These are phyloP conservation scores for Napeogenes inachia DNA, from an alignment of 2,888 invertebrate species.

Conservation along the genomic window DNA sequence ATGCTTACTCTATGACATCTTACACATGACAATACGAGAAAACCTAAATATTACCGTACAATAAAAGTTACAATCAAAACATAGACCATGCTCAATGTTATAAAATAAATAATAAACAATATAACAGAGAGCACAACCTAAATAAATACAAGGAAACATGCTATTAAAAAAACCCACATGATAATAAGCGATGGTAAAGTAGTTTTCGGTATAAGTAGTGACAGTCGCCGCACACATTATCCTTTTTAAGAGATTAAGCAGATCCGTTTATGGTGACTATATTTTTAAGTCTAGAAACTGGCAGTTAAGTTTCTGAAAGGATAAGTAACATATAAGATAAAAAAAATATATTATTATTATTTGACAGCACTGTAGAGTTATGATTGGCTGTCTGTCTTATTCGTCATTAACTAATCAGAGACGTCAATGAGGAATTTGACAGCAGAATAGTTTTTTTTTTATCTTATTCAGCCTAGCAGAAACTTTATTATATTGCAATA, in stretches of 20 bases:
- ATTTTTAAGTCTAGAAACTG: too few relatives aligned
- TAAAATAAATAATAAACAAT: slow-evolving; percentile 16
- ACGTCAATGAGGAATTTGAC: background rate
- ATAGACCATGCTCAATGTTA: slow-evolving; percentile 31
- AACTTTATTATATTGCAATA: too few relatives aligned
- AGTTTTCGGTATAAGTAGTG: slow-evolving; percentile 30
- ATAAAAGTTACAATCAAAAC: slow-evolving; percentile 6
- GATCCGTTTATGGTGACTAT: too few relatives aligned
- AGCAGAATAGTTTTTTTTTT: too few relatives aligned
- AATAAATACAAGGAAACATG: slow-evolving; percentile 42
- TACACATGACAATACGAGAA: background rate
- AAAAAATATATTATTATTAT: too few relatives aligned
- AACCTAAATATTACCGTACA: slow-evolving; percentile 15
- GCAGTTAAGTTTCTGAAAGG: too few relatives aligned
- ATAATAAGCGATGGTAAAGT: slow-evolving; percentile 59
- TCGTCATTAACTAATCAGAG: too few relatives aligned
- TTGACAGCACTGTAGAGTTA: too few relatives aligned
- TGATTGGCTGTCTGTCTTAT: too few relatives aligned
- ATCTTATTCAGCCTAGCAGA: too few relatives aligned
- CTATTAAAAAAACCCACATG: slow-evolving; percentile 78
- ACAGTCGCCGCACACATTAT: background rate
- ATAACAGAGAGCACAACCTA: slow-evolving; percentile 52
- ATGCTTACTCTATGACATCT: slow-evolving; percentile 32
- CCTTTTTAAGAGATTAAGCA: too few relatives aligned
- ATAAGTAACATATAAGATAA: too few relatives aligned